Evolutionary conservation across 2,113 vertebrate genomes (phyloP).

Genomic region (Megaceryle maxima): DNA sequence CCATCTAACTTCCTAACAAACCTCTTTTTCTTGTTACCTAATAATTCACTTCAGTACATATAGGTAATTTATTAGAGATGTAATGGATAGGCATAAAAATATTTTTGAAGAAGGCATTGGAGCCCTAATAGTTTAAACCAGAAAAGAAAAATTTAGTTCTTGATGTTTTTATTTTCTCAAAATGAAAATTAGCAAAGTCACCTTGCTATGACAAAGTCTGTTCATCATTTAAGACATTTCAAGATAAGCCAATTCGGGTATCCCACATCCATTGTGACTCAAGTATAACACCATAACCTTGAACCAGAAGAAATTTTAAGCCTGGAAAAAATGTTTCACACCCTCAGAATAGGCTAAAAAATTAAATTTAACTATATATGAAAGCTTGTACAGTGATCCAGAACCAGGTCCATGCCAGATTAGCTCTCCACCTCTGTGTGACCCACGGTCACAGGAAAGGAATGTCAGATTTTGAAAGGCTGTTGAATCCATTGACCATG

Average conservation of each 20-base stretch:
- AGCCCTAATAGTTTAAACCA: neutral
- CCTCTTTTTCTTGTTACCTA: neutral
- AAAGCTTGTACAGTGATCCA: neutral
- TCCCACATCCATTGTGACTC: neutral
- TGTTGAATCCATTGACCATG: neutral
- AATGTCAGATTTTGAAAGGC: neutral
- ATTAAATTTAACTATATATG: constrained; percentile 11
- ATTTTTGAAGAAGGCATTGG: neutral
- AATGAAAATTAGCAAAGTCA: neutral
- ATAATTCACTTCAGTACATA: neutral
- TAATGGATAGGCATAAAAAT: neutral
- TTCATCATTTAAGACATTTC: neutral
- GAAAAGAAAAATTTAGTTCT: neutral
- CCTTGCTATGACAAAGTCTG: neutral
- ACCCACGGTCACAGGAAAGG: neutral
- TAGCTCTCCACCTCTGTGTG: neutral
- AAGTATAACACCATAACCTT: neutral
- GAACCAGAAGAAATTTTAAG: neutral
- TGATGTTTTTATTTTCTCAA: neutral
- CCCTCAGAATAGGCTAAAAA: neutral
- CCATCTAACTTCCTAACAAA: neutral
- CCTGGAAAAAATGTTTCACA: neutral
- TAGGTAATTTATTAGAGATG: neutral
- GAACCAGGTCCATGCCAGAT: constrained; percentile 24
- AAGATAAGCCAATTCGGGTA: neutral